Evolutionary conservation across 2,113 vertebrate genomes (phyloP).

Genomic region (Ammodytes dubius): DNA sequence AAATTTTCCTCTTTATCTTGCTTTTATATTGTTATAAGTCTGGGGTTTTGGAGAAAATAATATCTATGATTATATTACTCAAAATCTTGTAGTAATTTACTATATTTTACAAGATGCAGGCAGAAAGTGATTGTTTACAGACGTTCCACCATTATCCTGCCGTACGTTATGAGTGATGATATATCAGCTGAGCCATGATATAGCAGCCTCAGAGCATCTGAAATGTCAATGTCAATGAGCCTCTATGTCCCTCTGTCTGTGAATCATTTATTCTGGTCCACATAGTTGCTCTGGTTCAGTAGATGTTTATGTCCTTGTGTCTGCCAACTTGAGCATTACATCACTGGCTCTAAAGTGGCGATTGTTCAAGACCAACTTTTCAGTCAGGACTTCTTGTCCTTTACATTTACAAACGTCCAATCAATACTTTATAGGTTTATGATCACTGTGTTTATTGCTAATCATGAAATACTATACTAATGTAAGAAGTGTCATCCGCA

Average conservation of each 20-base stretch:
- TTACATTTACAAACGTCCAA: too few species aligned
- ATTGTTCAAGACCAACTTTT: neutral
- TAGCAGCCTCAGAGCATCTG: constrained; percentile 4
- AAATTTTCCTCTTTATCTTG: neutral
- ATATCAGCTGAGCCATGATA: neutral
- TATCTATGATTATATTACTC: neutral
- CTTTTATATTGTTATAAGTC: neutral
- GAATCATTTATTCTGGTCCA: neutral
- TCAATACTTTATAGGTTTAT: too few species aligned
- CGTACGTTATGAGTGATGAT: neutral
- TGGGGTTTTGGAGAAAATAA: neutral
- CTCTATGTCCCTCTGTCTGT: neutral
- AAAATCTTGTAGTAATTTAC: neutral
- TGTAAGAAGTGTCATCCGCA: too few species aligned
- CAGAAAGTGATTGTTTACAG: neutral
- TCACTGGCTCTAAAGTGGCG: neutral
- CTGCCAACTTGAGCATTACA: neutral
- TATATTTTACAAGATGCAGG: neutral
- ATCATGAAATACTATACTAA: too few species aligned
- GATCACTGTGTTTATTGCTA: too few species aligned
- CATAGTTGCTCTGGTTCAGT: neutral
- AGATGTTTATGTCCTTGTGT: neutral
- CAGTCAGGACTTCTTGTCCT: too few species aligned
- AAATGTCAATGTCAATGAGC: constrained; percentile 8
- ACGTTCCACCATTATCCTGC: neutral